Conservation (phyloP, 1,140 invertebrate genomes). For the Phenacoccus solenopsis region DNA sequence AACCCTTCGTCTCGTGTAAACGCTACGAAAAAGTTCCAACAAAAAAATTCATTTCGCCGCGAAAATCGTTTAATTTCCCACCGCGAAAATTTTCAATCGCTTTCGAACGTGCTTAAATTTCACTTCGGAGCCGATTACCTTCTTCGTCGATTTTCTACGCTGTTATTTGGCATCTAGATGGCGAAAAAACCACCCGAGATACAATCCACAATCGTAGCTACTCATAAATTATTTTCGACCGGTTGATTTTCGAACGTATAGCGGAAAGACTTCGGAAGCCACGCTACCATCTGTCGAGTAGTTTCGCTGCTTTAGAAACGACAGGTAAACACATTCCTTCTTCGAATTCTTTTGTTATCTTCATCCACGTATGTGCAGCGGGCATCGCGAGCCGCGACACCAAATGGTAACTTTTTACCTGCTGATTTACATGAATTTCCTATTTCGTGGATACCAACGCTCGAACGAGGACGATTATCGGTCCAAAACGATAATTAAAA, state of each 20-base stretch:
- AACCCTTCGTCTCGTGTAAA: no score
- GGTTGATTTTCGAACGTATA: not conserved
- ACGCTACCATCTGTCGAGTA: no score
- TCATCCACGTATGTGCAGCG: not conserved
- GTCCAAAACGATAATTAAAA: not conserved
- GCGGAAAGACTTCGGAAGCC: not conserved
- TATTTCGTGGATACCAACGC: no score
- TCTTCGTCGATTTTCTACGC: not conserved
- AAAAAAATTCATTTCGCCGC: no score
- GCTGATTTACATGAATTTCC: not conserved
- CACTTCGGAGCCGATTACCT: no score
- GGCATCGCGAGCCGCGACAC: not conserved
- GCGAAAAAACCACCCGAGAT: not conserved
- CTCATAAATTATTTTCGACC: no score
- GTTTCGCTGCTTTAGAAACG: no score
- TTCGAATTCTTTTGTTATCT: not conserved
- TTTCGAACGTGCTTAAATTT: no score
- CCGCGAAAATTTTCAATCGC: no score
- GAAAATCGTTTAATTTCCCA: not conserved
- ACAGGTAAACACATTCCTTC: not conserved
- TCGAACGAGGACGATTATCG: not conserved
- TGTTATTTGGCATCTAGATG: not conserved
- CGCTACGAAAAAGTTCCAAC: no score
- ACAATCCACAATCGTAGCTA: not conserved
- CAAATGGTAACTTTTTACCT: not conserved